A percentile compares a stretch with the other conserved stretches of the same genome.
Conservation (phyloP, 2,113 vertebrate species). For the Cyphomyrus plagiostoma region DNA sequence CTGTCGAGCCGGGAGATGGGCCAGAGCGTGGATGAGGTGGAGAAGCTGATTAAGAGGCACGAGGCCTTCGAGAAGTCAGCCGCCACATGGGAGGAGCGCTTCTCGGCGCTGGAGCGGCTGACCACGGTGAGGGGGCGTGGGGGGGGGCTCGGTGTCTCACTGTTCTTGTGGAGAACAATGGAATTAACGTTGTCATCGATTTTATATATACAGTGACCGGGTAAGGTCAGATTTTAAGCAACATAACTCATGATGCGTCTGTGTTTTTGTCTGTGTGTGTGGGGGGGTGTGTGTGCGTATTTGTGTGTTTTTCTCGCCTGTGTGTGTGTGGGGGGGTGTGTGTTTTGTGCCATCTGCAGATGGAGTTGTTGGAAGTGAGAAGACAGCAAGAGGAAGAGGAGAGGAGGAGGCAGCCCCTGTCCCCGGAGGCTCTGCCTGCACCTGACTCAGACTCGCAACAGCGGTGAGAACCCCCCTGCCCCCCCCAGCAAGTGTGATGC, state of each 20-base stretch:
- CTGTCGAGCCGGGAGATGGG: slow-evolving; percentile 84
- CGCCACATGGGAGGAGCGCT: slow-evolving; percentile 93
- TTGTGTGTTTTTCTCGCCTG: too few relatives aligned
- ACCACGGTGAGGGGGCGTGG: slow-evolving; percentile 69
- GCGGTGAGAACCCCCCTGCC: slow-evolving; percentile 57
- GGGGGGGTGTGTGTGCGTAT: not conserved
- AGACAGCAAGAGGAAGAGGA: slow-evolving; percentile 91
- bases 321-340: not conserved
- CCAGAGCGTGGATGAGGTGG: slow-evolving; percentile 89
- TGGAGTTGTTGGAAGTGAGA: slow-evolving; percentile 93
- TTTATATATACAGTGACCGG: not conserved
- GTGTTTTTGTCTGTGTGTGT: not conserved
- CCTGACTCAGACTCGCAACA: slow-evolving; percentile 68
- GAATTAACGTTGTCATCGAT: not conserved
- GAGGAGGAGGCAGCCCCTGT: slow-evolving; percentile 72
- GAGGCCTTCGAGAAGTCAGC: slow-evolving; percentile 96
- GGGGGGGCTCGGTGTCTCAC: not conserved
- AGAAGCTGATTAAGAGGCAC: slow-evolving; percentile 91
- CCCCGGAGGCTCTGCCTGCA: slow-evolving; percentile 63
- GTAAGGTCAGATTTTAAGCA: not conserved
- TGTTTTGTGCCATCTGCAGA: slow-evolving; percentile 40
- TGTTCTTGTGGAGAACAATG: not conserved
- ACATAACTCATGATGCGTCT: too few relatives aligned
- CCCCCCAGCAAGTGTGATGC: too few relatives aligned
- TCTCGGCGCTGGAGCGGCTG: slow-evolving; percentile 85